Percentiles rank a stretch among this genome's conserved stretches.
Conservation (phyloP, 2,113 vertebrate genomes). For the Hemiscyllium ocellatum region DNA sequence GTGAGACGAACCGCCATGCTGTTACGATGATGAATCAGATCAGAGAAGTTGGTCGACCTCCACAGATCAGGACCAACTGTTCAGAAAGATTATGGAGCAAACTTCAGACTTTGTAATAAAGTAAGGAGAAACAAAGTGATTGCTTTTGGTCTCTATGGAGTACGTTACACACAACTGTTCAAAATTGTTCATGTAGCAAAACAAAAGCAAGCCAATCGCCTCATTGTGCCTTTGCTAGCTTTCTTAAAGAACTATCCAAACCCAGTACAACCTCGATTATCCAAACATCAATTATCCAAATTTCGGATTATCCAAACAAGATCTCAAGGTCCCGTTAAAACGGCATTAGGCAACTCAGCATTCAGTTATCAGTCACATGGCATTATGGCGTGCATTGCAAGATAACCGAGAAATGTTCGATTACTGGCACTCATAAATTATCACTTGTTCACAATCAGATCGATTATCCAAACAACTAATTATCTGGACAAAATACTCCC, state of each 20-base stretch:
- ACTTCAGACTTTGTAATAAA: not conserved
- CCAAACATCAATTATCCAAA: no score
- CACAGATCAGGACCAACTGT: conserved; percentile 10
- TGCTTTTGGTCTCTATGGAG: not conserved
- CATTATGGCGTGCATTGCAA: no score
- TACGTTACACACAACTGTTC: not conserved
- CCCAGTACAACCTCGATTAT: no score
- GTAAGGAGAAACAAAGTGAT: not conserved
- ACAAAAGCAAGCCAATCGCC: not conserved
- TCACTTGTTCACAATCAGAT: no score
- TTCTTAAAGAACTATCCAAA: not conserved
- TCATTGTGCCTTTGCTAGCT: not conserved
- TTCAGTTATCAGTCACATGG: no score
- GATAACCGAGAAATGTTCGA: no score
- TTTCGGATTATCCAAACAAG: no score
- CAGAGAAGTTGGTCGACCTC: conserved; percentile 10
- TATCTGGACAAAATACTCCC: no score
- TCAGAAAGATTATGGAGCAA: not conserved
- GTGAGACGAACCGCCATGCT: not conserved
- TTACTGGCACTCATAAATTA: no score
- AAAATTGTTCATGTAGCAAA: not conserved
- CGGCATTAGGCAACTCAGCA: no score
- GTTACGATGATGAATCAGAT: not conserved
- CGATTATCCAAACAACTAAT: no score
- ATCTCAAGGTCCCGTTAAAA: no score